A percentile compares a stretch with the other conserved stretches of the same genome.
Evolutionary conservation across 1,140 invertebrate genomes (phyloP).

Genomic region (Oedothorax gibbosus): DNA sequence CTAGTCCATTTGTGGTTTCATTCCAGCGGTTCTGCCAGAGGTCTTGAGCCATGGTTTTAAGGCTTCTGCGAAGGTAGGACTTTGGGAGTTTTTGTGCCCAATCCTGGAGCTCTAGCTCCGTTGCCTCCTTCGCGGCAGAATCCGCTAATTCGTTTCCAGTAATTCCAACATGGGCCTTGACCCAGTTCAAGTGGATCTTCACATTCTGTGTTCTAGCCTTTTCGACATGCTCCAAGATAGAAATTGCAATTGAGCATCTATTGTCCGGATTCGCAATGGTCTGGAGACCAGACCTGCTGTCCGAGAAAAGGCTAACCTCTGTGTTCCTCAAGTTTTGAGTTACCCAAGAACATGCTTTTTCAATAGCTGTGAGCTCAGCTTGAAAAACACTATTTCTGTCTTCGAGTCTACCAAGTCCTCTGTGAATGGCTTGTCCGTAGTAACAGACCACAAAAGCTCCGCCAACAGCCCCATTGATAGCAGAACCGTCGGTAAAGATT

Average conservation of each 20-base stretch:
- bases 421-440: neutral
- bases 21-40: neutral
- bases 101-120: too few relatives aligned
- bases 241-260: neutral
- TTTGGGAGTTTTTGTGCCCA: too few relatives aligned
- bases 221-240: neutral
- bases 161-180: neutral
- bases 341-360: neutral
- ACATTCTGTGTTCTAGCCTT: neutral
- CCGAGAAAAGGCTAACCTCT: neutral
- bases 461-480: neutral
- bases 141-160: neutral
- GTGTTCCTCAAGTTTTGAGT: too few relatives aligned
- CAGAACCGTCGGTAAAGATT: neutral
- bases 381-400: neutral
- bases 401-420: neutral
- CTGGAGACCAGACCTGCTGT: neutral
- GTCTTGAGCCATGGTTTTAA: neutral
- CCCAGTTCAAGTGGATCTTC: neutral
- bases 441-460: neutral
- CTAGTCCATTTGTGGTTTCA: neutral
- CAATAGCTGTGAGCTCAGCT: neutral
- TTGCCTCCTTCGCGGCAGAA: neutral
- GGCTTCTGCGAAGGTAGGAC: neutral
- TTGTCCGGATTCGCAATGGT: neutral